Evolutionary conservation across 2,888 invertebrate species (phyloP).

Genomic region (Empis stercorea): DNA sequence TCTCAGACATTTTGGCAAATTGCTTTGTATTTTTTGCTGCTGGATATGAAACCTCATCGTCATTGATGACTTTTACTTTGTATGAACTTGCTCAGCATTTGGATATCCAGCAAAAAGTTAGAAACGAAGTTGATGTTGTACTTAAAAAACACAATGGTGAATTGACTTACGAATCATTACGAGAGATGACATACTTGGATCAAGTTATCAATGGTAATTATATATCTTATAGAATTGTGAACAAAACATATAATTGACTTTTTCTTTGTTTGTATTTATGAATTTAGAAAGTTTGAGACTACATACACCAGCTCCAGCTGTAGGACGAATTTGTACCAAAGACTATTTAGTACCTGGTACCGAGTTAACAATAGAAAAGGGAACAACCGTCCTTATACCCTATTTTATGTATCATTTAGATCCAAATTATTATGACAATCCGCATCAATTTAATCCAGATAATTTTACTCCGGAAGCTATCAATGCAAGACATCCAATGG

Average conservation of each 20-base stretch:
- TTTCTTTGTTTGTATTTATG: background rate
- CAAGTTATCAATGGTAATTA: slow-evolving; percentile 36
- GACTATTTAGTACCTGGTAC: slow-evolving; percentile 36
- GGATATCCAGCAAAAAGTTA: slow-evolving; percentile 30
- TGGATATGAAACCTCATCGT: slow-evolving; percentile 38
- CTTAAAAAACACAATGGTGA: slow-evolving; percentile 31
- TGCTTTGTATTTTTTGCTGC: slow-evolving; percentile 37
- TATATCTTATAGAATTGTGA: too few species aligned
- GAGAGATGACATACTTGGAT: slow-evolving; percentile 39
- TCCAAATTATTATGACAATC: slow-evolving; percentile 42
- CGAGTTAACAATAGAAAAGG: slow-evolving; percentile 36
- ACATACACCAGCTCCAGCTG: slow-evolving; percentile 40
- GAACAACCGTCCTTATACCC: slow-evolving; percentile 38
- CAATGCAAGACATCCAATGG: slow-evolving; percentile 17
- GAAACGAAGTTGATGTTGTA: slow-evolving; percentile 24
- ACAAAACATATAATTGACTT: too few species aligned
- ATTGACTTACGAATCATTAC: slow-evolving; percentile 18
- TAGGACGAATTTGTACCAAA: slow-evolving; percentile 28
- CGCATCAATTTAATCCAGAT: slow-evolving; percentile 47
- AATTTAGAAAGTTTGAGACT: slow-evolving; percentile 35
- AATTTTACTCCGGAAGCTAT: slow-evolving; percentile 39
- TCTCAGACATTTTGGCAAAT: slow-evolving; percentile 28
- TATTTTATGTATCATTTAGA: slow-evolving; percentile 42
- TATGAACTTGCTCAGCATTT: slow-evolving; percentile 32
- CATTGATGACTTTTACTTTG: slow-evolving; percentile 30